phyloP scores from a whole-genome alignment of 2,113 vertebrate species.

The Pseudois nayaur region DNA sequence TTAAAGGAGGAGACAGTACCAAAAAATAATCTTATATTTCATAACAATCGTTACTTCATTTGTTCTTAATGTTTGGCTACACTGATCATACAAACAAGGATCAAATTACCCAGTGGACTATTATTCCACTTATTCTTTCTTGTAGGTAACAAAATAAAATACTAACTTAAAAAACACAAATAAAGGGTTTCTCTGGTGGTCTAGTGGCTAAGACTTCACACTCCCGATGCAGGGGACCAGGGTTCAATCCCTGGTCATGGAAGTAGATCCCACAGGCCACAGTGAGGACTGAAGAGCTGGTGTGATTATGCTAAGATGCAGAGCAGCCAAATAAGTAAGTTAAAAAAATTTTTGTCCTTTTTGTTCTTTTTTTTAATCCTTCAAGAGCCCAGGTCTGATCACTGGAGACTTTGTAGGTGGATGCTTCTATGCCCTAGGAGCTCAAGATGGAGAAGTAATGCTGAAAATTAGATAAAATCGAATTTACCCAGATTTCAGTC shows the following conservation, averaged over 20 bases:
- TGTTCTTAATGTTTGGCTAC: background rate
- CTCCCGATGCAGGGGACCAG: background rate
- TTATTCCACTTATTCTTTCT: background rate
- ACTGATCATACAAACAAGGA: background rate
- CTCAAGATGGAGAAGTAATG: background rate
- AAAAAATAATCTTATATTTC: background rate
- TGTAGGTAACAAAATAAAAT: background rate
- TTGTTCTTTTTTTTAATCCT: background rate
- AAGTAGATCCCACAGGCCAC: background rate
- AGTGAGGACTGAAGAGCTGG: background rate
- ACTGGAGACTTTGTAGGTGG: background rate
- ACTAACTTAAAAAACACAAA: background rate
- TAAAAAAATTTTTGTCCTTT: background rate
- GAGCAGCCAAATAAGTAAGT: background rate
- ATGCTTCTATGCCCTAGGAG: background rate
- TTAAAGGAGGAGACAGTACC: background rate
- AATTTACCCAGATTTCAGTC: background rate
- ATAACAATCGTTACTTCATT: background rate
- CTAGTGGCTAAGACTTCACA: background rate
- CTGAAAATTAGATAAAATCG: slow-evolving; percentile 34
- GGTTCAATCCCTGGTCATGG: background rate
- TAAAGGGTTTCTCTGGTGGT: background rate
- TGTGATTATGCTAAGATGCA: background rate
- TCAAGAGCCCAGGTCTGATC: background rate
- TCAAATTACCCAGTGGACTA: background rate